Base-by-base conservation (phyloP, 2,113 vertebrate species). In the Ginglymostoma cirratum region DNA sequence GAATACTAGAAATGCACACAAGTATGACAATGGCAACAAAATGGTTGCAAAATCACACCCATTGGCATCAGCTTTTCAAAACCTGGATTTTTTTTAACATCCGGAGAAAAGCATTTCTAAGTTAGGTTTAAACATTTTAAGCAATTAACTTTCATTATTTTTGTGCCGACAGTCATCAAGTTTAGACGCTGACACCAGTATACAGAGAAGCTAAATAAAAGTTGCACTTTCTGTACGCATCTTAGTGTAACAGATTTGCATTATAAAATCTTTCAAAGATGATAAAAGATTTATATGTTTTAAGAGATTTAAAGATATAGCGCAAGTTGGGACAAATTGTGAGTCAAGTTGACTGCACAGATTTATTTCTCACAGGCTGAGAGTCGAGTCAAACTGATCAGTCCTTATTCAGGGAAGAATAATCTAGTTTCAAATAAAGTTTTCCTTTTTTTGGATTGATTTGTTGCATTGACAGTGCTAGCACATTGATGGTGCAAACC, bases 381-480 rank as follows among this genome's bases (percentile, higher is more conserved):
- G 10, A 38, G 61, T 66, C 21, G 6, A 92, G 61, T 34, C n/a
- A 38, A 10, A 30, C 52, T 55, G 65, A n/a, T 90, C n/a, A 30
- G 23, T 92, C n/a, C 34, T 92, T 92, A 66, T 61, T 30, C 52
- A 61, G 93, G 8, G 23, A 30, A 27, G 38, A 12, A 70, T 42
- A 10, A 95, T 10, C 93, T 95, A 15, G 66, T 95, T 95, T 94
- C 93, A 95, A 95, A 42, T 30, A 94, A 94, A 48, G 67, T 72
- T 45, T 48, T 45, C 23, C 24, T 72, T 65, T 1, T 38, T 21
- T 34, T 1, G 17, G 89, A 8, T 17, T 61, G 87, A 89, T 55
- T 86, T 86, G 45, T 21, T 86, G 83, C 21, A 86, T 86, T 55
- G 48, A 10, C 27, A 34, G 27, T 61, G 55, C 34, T 61, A 61